Evolutionary conservation across 1,140 invertebrate species (phyloP), one percentile per base, ranked within the genome.

Genomic region (Vollenhovia emeryi): DNA sequence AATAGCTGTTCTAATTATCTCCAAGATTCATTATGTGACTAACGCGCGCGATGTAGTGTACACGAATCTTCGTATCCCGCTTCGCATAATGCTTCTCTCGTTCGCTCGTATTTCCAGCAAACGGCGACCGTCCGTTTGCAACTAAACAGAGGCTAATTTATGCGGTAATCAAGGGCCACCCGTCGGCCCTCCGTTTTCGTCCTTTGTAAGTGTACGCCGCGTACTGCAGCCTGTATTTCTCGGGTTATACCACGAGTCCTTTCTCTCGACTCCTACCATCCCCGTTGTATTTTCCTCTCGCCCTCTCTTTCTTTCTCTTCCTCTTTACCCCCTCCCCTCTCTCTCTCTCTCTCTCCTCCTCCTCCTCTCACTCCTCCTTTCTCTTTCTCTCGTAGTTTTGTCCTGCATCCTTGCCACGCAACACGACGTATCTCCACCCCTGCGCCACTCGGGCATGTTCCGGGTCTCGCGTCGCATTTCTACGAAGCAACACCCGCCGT

Each of bases 71-170:
- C 57, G 48, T 69, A 11, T 75, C 21, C 9, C 52, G 11, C n/a
- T n/a, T 68, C 57, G 45, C 33, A n/a, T n/a, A 60, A 43, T 55
- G 52, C 13, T 74, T 60, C 64, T 33, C 62, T 69, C 45, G 55
- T 40, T 45, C 45, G 48, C 36, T 45, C 66, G 36, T 48, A 36
- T 50, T 83, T 21, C 33, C 43, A 86, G 80, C 86, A 79, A 64
- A 75, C 64, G 52, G 74, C 43, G 45, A 80, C 68, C 36, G 84
- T 88, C 73, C 80, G 84, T 86, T 89, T 84, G 76, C 74, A 84
- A 88, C 89, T 87, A 90, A 89, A 89, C 87, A 84, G 84, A 85
- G 89, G 76, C 79, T 91, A 91, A 90, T 91, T 91, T 91, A 91
- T 90, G 88, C 85, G 84, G 85, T 88, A 91, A 91, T 91, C 89